Percentiles rank a stretch among this genome's conserved stretches.
Evolutionary conservation across 2,113 vertebrate genomes (phyloP).

Genomic region (Pristiophorus japonicus): DNA sequence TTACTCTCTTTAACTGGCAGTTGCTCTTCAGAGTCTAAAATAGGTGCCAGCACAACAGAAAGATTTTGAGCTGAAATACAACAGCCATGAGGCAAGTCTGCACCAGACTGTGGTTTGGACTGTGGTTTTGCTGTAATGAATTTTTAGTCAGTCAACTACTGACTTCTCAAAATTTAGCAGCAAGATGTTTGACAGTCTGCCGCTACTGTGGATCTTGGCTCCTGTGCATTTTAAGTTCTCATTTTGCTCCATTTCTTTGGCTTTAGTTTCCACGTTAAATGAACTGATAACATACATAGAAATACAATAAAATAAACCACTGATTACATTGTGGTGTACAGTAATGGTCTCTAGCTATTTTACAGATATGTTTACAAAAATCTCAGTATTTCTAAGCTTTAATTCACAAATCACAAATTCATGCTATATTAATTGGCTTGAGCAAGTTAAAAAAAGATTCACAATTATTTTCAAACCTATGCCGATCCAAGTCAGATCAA

Average conservation of each 20-base stretch:
- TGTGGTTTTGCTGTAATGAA: not conserved
- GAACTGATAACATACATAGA: not conserved
- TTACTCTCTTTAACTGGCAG: not conserved
- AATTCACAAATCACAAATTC: not conserved
- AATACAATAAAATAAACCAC: not conserved
- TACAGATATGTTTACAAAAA: not conserved
- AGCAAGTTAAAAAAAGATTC: not conserved
- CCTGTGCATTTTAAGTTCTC: not conserved
- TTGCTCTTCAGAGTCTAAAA: not conserved
- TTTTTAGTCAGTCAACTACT: not conserved
- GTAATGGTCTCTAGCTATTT: not conserved
- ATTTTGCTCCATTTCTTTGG: slow-evolving; percentile 6
- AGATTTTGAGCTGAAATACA: not conserved
- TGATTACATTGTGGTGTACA: not conserved
- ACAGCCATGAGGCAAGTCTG: not conserved
- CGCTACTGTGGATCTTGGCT: not conserved
- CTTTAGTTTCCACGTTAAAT: not conserved
- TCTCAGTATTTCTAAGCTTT: not conserved
- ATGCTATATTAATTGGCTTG: not conserved
- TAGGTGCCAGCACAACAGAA: not conserved
- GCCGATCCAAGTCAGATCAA: not conserved
- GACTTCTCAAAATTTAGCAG: not conserved
- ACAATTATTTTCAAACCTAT: not conserved
- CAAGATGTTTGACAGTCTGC: not conserved
- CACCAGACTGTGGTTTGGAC: no score